Evolutionary conservation across 1,140 invertebrate species (phyloP), one percentile per base, ranked within the genome.

Genomic region (Caerostris darwini): DNA sequence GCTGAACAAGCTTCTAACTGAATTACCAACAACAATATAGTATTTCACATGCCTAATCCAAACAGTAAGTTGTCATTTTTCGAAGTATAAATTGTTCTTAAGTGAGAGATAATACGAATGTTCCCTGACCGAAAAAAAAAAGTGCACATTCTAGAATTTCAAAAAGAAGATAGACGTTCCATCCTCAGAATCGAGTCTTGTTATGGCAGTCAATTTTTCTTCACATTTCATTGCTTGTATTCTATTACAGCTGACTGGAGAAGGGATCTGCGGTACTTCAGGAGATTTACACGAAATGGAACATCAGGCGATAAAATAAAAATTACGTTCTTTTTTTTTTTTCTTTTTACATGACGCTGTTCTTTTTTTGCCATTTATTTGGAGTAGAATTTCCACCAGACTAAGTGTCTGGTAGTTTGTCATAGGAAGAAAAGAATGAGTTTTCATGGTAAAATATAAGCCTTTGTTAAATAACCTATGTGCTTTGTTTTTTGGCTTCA

Each of bases 191-290:
- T n/a, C 54, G 56, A 58, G 56, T 56, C 82, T 83, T 83, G 82
- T 57, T 83, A 83, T 57, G 82, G 82, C 82, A 83, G 54, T 83
- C 17, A 57, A 83, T 58, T 58, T 83, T 58, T 83, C 56, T 17
- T 50, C 34, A 12, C 12, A 50, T 77, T 77, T 77, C 34, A 53
- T 77, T 53, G 2, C 71, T n/a, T 83, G 6, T n/a, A 83, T 83
- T 83, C 53, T 57, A 83, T 83, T 57, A 83, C 14, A 58, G 17
- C 8, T 83, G 53, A 57, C 82, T 8, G 14, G 7, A 17, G 17
- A 58, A 83, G 54, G 14, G 1, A 0, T 58, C 56, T 6, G 50
- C 17, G 10, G 53, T 34, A 10, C 56, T 83, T 56, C 6, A 14
- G 54, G 19, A 82, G 82, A 58, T 56, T 83, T 83, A 83, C 54